These are phyloP conservation scores for Lycia hirtaria DNA, from an alignment of 2,888 invertebrate species.

Conservation along the genomic window DNA sequence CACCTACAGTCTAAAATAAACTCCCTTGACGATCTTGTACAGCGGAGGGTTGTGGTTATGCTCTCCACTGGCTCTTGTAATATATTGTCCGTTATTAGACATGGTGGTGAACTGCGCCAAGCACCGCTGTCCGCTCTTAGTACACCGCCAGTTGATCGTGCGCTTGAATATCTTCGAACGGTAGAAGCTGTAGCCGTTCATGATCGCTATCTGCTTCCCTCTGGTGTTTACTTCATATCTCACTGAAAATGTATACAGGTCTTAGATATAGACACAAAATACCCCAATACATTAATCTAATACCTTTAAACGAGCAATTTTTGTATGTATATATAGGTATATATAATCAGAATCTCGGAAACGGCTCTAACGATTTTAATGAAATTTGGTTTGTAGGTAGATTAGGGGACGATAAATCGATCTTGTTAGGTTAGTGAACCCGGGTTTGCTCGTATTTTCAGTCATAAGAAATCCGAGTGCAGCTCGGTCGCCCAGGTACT, in stretches of 20 bases:
- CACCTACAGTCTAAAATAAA: background rate
- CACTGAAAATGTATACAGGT: constrained; percentile 3
- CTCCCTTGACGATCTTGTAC: background rate
- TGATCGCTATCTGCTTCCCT: background rate
- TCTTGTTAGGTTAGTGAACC: no score
- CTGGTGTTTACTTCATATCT: background rate
- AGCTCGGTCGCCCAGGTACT: no score
- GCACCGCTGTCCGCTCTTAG: background rate
- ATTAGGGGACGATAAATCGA: no score
- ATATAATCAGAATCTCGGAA: no score
- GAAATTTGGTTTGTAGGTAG: no score
- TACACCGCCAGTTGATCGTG: background rate
- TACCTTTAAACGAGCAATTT: no score
- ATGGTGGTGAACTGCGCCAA: background rate
- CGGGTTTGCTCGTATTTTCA: no score
- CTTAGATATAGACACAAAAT: background rate
- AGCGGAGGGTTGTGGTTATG: background rate
- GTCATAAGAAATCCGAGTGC: no score
- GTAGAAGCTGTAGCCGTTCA: background rate
- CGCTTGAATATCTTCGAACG: background rate
- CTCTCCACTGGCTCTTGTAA: background rate
- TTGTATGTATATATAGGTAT: no score
- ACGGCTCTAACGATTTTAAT: no score
- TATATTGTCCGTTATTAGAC: background rate
- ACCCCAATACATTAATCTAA: no score